A percentile compares a stretch with the other conserved stretches of the same genome.
phyloP scores from a whole-genome alignment of 92 coral and sea anemone genomes.

The Actinostola sp. region DNA sequence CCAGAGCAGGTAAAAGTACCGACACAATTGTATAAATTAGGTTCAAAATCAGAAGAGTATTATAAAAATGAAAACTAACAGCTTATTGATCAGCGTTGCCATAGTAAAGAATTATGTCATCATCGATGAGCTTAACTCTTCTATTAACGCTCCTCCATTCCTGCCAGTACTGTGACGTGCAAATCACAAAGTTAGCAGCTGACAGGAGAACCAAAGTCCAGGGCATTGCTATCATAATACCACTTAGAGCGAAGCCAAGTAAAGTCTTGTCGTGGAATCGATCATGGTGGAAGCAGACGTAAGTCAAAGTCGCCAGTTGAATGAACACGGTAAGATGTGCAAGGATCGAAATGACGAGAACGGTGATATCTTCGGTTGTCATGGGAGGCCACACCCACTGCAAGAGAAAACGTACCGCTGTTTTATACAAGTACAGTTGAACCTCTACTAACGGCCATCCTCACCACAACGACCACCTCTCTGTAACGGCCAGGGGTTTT shows the following conservation, averaged over 20 bases:
- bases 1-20: too few species aligned
- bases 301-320: slow-evolving; percentile 15
- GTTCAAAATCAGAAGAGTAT: too few species aligned
- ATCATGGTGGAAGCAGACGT: slow-evolving; percentile 8
- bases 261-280: not conserved
- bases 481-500: too few species aligned
- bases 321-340: slow-evolving; percentile 20
- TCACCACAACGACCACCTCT: too few species aligned
- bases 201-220: slow-evolving; percentile 28
- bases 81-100: not conserved
- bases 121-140: slow-evolving; percentile 12
- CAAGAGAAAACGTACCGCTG: not conserved
- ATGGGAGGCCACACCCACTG: slow-evolving; percentile 49
- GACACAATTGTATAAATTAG: too few species aligned
- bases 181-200: not conserved
- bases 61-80: too few species aligned
- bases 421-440: too few species aligned
- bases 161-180: slow-evolving; percentile 24
- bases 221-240: slow-evolving; percentile 16
- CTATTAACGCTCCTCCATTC: slow-evolving; percentile 17
- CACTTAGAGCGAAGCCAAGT: slow-evolving; percentile 20
- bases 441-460: too few species aligned
- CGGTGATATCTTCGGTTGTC: slow-evolving; percentile 15
- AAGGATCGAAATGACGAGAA: not conserved
- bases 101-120: not conserved